Evolutionary conservation across 2,888 invertebrate genomes (phyloP).

Genomic region (Eulithis testata): DNA sequence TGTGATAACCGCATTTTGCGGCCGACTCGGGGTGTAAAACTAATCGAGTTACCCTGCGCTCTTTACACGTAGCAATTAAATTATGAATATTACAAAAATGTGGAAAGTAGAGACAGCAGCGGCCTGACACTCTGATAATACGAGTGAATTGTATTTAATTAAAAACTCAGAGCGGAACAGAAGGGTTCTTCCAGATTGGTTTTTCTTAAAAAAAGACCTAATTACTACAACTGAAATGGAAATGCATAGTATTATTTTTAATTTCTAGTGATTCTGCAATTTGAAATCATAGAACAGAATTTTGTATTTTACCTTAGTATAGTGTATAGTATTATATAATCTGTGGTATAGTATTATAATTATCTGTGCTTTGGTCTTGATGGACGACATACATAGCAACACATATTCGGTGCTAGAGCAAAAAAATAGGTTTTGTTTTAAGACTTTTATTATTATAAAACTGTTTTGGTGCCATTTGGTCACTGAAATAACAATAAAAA

Average conservation of each 20-base stretch:
- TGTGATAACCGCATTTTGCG: constrained; percentile 75
- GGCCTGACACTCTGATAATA: neutral
- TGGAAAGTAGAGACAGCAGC: constrained; percentile 2
- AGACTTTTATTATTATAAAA: no score
- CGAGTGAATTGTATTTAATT: neutral
- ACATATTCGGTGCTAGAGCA: no score
- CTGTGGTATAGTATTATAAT: no score
- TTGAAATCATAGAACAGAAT: neutral
- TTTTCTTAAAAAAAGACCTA: no score
- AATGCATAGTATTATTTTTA: no score
- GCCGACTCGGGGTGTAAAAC: constrained; percentile 70
- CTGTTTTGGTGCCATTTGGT: no score
- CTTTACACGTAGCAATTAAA: constrained; percentile 25
- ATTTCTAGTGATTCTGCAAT: no score
- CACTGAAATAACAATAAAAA: neutral
- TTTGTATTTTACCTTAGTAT: neutral
- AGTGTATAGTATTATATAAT: neutral
- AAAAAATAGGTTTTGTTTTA: no score
- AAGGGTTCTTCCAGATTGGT: no score
- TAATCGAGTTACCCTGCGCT: constrained; percentile 70
- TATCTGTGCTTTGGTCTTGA: no score
- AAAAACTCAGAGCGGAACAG: neutral
- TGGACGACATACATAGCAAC: no score
- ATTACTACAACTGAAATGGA: no score
- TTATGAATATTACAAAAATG: constrained; percentile 25